Evolutionary conservation across 2,797 vertebrate genomes (phyloP).

Genomic region (Dendrocincla tyrannina): DNA sequence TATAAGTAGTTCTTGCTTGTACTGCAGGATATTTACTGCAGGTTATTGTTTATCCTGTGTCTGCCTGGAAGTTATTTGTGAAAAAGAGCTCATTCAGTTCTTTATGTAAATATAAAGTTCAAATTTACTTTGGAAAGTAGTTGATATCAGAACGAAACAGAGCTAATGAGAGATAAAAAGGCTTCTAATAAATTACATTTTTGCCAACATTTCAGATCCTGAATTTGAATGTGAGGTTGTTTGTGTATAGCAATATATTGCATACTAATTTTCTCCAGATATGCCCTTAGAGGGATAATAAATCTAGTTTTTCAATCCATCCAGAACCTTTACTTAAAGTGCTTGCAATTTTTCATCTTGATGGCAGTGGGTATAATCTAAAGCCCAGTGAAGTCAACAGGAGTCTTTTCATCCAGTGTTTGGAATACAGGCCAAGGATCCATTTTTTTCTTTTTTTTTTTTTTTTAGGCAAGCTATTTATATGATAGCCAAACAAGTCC

Average conservation of each 20-base stretch:
- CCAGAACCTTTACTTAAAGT: conserved; percentile 32
- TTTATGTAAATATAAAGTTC: background rate
- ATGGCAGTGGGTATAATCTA: background rate
- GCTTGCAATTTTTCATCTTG: conserved; percentile 38
- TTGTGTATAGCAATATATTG: background rate
- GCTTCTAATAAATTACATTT: background rate
- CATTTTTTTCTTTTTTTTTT: background rate
- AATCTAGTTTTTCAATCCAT: conserved; percentile 36
- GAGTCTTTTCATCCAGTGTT: background rate
- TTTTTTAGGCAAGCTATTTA: background rate
- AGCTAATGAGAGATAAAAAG: background rate
- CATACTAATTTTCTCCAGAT: conserved; percentile 45
- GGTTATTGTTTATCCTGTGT: background rate
- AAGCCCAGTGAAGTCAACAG: conserved; percentile 29
- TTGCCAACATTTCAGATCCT: background rate
- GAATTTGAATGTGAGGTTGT: background rate
- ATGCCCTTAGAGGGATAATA: conserved; percentile 8
- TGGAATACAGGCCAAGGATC: background rate
- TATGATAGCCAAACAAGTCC: background rate
- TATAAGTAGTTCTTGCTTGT: background rate
- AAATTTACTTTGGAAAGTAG: background rate
- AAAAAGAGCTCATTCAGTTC: background rate
- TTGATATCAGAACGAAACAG: background rate
- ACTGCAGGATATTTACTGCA: background rate
- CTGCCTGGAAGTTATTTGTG: background rate